Percentiles rank a stretch among this genome's conserved stretches.
phyloP scores from a whole-genome alignment of 2,113 vertebrate species.

The Melozone crissalis region DNA sequence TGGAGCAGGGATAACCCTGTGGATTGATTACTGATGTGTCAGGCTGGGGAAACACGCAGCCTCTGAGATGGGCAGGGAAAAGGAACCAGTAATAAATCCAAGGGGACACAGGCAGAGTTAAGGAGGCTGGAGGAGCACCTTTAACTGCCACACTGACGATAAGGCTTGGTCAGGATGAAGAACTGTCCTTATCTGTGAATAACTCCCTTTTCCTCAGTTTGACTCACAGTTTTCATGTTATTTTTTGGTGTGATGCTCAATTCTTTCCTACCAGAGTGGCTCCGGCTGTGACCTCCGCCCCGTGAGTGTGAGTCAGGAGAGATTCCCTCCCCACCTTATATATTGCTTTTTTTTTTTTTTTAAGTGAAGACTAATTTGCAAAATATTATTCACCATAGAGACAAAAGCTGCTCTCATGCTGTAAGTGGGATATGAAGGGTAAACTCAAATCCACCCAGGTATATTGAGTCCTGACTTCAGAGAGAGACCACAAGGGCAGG shows the following conservation, averaged over 20 bases:
- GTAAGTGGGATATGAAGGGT: neutral
- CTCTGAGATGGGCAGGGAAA: neutral
- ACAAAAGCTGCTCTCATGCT: neutral
- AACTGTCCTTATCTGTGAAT: neutral
- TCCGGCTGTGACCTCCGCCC: neutral
- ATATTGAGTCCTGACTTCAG: neutral
- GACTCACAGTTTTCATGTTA: neutral
- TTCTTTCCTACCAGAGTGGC: slow-evolving; percentile 25
- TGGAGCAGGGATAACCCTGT: neutral
- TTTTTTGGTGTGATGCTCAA: neutral
- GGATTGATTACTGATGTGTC: too few relatives aligned
- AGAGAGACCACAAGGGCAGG: neutral
- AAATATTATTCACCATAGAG: slow-evolving; percentile 42
- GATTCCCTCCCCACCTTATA: neutral
- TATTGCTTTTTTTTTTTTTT: neutral
- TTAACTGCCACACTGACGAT: fast-evolving
- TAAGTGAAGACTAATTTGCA: neutral
- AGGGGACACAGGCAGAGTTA: neutral
- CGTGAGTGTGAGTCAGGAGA: neutral
- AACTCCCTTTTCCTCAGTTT: slow-evolving; percentile 1
- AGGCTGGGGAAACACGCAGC: fast-evolving
- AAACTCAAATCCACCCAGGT: neutral
- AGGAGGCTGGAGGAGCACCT: neutral
- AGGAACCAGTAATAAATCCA: neutral
- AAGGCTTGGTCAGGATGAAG: fast-evolving